A percentile compares a stretch with the other conserved stretches of the same genome.
Conservation (phyloP, 2,797 vertebrate species). For the Cynodonichthys magdalenae region DNA sequence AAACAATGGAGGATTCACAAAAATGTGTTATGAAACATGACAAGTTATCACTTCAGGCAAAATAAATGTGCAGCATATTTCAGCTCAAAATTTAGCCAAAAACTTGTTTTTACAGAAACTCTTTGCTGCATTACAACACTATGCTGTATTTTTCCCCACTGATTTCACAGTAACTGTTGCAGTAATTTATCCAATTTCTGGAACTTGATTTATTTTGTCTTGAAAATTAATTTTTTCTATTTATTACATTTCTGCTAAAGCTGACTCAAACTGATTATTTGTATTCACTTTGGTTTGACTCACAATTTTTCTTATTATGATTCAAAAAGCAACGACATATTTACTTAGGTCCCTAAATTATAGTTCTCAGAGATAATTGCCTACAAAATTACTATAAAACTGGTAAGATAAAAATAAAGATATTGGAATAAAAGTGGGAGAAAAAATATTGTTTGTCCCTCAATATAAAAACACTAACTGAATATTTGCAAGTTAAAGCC, state of each 20-base stretch:
- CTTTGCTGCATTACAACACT: not conserved
- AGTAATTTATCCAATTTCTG: not conserved
- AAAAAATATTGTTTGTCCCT: not conserved
- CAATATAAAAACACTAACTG: too few species aligned
- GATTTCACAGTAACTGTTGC: not conserved
- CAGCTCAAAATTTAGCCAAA: constrained; percentile 27
- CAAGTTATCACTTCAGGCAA: constrained; percentile 46
- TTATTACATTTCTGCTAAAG: not conserved
- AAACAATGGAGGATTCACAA: constrained; percentile 43
- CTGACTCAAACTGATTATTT: not conserved
- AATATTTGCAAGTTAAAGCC: too few species aligned
- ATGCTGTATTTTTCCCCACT: not conserved
- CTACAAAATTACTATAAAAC: not conserved
- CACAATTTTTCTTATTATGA: not conserved
- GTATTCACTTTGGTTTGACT: not conserved
- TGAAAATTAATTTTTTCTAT: not conserved
- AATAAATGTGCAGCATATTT: constrained; percentile 25
- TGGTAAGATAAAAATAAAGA: too few species aligned
- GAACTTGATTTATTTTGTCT: not conserved
- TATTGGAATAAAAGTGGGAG: not conserved
- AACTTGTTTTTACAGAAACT: constrained; percentile 7
- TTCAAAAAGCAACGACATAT: not conserved
- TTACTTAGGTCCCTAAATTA: not conserved
- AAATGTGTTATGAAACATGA: constrained; percentile 50
- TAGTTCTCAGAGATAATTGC: not conserved